Base-by-base conservation (phyloP, 2,888 invertebrate species). In the Lordiphosa fenestrarum region DNA sequence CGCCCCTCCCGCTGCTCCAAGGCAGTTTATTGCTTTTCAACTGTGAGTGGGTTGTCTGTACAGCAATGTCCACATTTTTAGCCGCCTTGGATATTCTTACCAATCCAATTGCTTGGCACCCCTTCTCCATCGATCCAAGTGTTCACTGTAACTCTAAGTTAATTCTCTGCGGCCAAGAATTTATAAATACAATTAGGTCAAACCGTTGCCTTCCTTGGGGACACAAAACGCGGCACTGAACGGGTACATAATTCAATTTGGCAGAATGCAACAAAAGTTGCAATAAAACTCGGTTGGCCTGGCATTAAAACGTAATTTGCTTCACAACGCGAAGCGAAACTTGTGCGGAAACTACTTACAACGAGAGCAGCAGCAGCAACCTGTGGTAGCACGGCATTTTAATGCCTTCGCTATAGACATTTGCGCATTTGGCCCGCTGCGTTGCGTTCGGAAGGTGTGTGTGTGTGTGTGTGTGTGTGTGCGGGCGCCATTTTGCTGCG, bases 251-350 rank as follows among this genome's bases (percentile, higher is more conserved):
- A 73, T 81, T 81, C 69, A 84, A 84, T 80, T 80, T 74, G 66
- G 66, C 44, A 44, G 48, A 69, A 75, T 75, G 75, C 83, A 82
- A 66, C 73, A 77, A 81, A 75, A 68, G 60, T 70, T 70, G 76
- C 71, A 75, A 73, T 78, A 77, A 62, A 83, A 53, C 53, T 67
- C 65, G 60, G 71, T 69, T 63, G 66, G 62, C 56, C 50, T 53
- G 62, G 68, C 67, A 77, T 84, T 74, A 77, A 72, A 81, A 65
- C 58, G 68, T 81, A 74, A 77, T 77, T 80, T 84, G 65, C 65
- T 69, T 41, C 58, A 38, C 36, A 55, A 33, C 49, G 12, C 12
- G 30, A 35, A 15, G 12, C 33, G 33, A 33, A 44, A 44, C 33
- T 44, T 44, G 13, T 33, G 30, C 44, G 51, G 57, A 36, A 65